Percentiles rank a stretch among this genome's conserved stretches.
phyloP scores from a whole-genome alignment of 2,888 invertebrate genomes.

The Drosophila greeni region DNA sequence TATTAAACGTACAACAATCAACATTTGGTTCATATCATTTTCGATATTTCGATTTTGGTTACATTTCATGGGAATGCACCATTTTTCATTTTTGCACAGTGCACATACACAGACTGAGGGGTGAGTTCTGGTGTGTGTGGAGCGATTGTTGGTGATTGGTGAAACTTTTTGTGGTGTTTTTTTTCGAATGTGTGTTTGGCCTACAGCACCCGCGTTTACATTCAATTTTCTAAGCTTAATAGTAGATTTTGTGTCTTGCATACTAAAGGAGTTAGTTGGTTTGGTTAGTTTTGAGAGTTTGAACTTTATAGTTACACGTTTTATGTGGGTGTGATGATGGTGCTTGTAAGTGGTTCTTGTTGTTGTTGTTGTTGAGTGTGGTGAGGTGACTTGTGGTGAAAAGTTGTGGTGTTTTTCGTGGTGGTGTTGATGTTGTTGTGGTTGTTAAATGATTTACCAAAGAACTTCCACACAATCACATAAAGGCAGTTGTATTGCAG shows the following conservation, averaged over 20 bases:
- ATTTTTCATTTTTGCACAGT: slow-evolving; percentile 36
- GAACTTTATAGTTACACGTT: slow-evolving; percentile 31
- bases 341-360: slow-evolving; percentile 33
- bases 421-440: slow-evolving; percentile 28
- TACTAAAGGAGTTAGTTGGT: slow-evolving; percentile 7
- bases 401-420: slow-evolving; percentile 16
- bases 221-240: slow-evolving; percentile 19
- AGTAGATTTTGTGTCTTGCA: slow-evolving; percentile 13
- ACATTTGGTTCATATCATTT: slow-evolving; percentile 24
- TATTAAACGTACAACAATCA: slow-evolving; percentile 36
- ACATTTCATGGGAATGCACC: slow-evolving; percentile 14
- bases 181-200: slow-evolving; percentile 11
- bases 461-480: slow-evolving; percentile 84
- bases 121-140: slow-evolving; percentile 3
- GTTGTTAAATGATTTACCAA: slow-evolving; percentile 81
- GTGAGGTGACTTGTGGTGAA: slow-evolving; percentile 16
- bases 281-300: slow-evolving; percentile 1
- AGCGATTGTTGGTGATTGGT: slow-evolving; percentile 7
- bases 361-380: slow-evolving; percentile 7
- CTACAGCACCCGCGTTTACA: slow-evolving; percentile 32
- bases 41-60: slow-evolving; percentile 19
- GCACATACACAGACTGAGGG: slow-evolving; percentile 33
- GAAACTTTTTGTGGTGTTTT: not conserved
- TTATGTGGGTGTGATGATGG: slow-evolving; percentile 30
- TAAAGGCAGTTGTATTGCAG: slow-evolving; percentile 84